Evolutionary conservation across 1,140 invertebrate genomes (phyloP), one percentile per base, ranked within the genome.

Genomic region (Heliconius hewitsoni): DNA sequence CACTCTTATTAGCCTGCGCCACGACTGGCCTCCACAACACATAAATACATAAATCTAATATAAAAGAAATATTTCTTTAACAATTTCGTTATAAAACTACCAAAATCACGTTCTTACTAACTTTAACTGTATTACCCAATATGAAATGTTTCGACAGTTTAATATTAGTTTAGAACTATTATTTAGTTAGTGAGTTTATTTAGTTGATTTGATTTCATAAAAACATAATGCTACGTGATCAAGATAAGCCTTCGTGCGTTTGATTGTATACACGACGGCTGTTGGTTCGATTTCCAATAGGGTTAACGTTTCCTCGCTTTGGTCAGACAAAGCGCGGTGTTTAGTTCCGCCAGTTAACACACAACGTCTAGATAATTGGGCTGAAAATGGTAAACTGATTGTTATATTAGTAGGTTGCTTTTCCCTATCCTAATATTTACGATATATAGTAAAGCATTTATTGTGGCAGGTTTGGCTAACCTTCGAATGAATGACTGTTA

Each of bases 121-220:
- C 60, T 66, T 11, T 66, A 66, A 66, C 27, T 16, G 57, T n/a
- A 27, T 66, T 66, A 66, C 23, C 18, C 18, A 18, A 18, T 27
- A 27, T 66, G 3, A 66, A 66, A 66, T 66, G 13, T 66, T 66
- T 66, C 60, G 60, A 27, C 60, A 66, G 60, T 66, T 66, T 66
- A 66, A 66, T 27, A 66, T 66, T 66, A 66, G 60, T 3, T 66
- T 66, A 66, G 23, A 66, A 66, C 23, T 66, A 66, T 66, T 27
- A 66, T 66, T 27, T 27, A 66, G 60, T 66, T 66, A 27, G 60
- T 5, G 23, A 27, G 11, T 60, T 60, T 60, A n/a, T 19, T 11
- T 9, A 60, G 8, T 66, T 66, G 60, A 30, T 66, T 13, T 66
- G 60, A 30, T 66, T 66, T 27, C n/a, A 66, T 66, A 27, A 27